A percentile compares a stretch with the other conserved stretches of the same genome.
Evolutionary conservation across 2,113 vertebrate species (phyloP).

Genomic region (Eolophus roseicapilla): DNA sequence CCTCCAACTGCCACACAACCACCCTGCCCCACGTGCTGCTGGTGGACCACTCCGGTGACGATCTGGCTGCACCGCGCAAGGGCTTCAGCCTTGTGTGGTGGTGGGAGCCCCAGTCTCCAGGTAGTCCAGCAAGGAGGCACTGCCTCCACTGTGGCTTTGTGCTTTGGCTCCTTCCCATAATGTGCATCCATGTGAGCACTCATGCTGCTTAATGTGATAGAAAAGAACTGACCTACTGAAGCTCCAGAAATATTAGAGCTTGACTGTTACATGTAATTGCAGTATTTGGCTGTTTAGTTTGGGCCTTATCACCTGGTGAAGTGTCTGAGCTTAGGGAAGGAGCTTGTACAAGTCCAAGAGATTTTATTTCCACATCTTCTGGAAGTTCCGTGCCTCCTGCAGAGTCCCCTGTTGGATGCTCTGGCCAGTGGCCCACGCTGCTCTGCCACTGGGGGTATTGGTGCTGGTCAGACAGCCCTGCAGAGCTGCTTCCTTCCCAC

Average conservation of each 20-base stretch:
- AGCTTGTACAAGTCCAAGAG: neutral
- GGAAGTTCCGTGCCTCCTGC: neutral
- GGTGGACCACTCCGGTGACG: accelerated
- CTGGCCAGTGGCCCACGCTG: neutral
- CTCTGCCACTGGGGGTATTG: neutral
- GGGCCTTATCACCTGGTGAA: neutral
- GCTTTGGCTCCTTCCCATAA: neutral
- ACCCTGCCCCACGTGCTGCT: accelerated
- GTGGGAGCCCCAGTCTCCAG: accelerated
- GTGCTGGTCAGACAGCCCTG: neutral
- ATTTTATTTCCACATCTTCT: neutral
- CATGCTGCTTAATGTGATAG: accelerated
- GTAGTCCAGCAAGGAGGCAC: too few relatives aligned
- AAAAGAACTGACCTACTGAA: neutral
- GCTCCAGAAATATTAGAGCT: neutral
- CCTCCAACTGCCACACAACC: neutral
- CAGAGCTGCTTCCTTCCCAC: neutral
- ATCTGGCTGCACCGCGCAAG: neutral
- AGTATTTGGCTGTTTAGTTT: neutral
- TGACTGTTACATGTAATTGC: neutral
- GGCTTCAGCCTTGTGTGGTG: neutral
- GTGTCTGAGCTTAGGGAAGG: neutral
- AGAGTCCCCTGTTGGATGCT: neutral
- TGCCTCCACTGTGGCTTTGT: neutral
- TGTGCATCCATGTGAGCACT: accelerated